Percentiles rank a stretch among this genome's conserved stretches.
These are phyloP conservation scores for Varanus salvator DNA, from an alignment of 2,113 vertebrate species.

Conservation along the genomic window DNA sequence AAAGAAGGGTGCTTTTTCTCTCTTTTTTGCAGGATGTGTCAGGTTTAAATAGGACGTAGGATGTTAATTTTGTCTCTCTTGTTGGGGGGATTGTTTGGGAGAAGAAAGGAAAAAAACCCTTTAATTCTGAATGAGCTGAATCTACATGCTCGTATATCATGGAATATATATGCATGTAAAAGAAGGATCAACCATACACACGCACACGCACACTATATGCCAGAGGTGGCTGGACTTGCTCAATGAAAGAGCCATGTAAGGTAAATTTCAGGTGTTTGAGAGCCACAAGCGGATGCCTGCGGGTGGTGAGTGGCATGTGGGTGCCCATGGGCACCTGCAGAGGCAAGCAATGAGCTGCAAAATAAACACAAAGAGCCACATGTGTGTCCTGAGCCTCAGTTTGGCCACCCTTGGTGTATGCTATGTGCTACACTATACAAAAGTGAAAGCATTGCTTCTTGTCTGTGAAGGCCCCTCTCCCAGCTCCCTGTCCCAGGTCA, in stretches of 20 bases:
- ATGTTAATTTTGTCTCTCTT: neutral
- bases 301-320: too few species aligned
- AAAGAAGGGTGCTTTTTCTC: neutral
- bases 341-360: too few species aligned
- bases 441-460: neutral
- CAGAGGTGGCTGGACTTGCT: too few species aligned
- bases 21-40: slow-evolving; percentile 25
- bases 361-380: too few species aligned
- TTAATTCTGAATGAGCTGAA: neutral
- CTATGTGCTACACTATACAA: neutral
- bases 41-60: neutral
- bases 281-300: too few species aligned
- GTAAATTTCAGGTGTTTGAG: too few species aligned
- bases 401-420: too few species aligned
- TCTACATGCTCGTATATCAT: neutral
- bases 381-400: too few species aligned
- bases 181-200: neutral
- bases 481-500: neutral
- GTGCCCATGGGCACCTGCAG: too few species aligned
- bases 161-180: neutral
- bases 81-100: neutral
- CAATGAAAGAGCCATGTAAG: too few species aligned
- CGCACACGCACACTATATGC: neutral
- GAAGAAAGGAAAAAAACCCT: neutral
- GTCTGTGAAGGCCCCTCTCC: neutral